Evolutionary conservation across 2,113 vertebrate species (phyloP), one percentile per base, ranked within the genome.

Genomic region (Syngnathus typhle): DNA sequence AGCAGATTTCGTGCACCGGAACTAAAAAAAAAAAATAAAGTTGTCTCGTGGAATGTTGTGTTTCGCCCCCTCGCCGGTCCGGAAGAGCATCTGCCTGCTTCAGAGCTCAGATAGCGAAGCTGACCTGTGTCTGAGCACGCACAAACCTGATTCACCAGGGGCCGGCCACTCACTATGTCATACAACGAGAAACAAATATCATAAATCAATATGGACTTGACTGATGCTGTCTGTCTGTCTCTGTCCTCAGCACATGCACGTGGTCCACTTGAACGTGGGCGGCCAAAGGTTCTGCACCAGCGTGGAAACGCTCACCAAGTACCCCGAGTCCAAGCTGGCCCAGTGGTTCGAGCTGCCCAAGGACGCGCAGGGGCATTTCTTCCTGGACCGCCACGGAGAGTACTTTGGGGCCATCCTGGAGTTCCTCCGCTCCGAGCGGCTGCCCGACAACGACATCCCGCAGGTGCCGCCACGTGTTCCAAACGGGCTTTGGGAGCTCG

Each of bases 261-360:
- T 97, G 0, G 85, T 98, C 65, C 91, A 94, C 77, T 67, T 98
- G 44, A 99, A 98, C 0, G 87, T 99, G 0, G 96, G 96, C 0
- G 94, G 96, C 12, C 89, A 92, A 56, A 43, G 92, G 44, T 98
- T 93, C 84, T 92, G 87, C 0, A 96, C 95, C 11, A 90, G 88
- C 0, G 64, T 94, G 69, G 85, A 74, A 79, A 95, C 95, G 1
- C 85, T 99, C 65, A 91, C 89, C 60, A 95, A 91, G 71, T 84
- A 92, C 68, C 93, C 94, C 0, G 87, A 86, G 23, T 96, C 95
- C 60, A 93, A 84, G 71, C 83, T 98, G 84, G 91, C 91, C 0
- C 93, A 93, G 62, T 87, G 97, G 91, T 92, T 96, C 73, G 84
- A 89, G 55, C 82, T 83, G 0, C 77, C 54, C 60, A 79, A 55